Evolutionary conservation across 23 tunicate genomes (phyloP).

Genomic region (Ascidia mentula): DNA sequence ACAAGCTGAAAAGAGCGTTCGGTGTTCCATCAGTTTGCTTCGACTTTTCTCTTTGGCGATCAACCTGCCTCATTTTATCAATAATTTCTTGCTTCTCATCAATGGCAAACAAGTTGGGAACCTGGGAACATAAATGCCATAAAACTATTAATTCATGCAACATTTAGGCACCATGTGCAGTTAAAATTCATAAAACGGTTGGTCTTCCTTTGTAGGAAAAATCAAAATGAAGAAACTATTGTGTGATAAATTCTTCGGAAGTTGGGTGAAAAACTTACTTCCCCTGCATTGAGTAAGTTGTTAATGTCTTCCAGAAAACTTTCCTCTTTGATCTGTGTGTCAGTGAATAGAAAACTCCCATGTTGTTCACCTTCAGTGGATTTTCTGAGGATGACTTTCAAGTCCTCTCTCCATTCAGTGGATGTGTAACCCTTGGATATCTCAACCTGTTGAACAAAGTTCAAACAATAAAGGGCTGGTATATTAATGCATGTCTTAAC

Average conservation of each 20-base stretch:
- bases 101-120: slow-evolving; percentile 80
- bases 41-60: slow-evolving; percentile 90
- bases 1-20: slow-evolving; percentile 76
- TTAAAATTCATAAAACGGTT: too few relatives aligned
- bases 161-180: too few relatives aligned
- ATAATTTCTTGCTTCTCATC: slow-evolving; percentile 98
- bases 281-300: slow-evolving; percentile 96
- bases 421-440: slow-evolving; percentile 90
- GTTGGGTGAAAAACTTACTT: slow-evolving; percentile 28
- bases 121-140: slow-evolving; percentile 27
- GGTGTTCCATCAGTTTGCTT: slow-evolving; percentile 98
- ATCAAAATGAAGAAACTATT: too few relatives aligned
- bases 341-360: slow-evolving; percentile 94
- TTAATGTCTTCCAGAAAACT: slow-evolving; percentile 93
- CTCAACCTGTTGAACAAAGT: slow-evolving; percentile 55
- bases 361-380: slow-evolving; percentile 84
- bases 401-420: slow-evolving; percentile 93
- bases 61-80: slow-evolving; percentile 95
- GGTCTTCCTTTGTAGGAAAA: too few relatives aligned
- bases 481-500: too few relatives aligned
- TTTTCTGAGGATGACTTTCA: slow-evolving; percentile 90
- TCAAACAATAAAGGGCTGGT: neutral
- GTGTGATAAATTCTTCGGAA: too few relatives aligned
- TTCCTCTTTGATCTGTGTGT: slow-evolving; percentile 97
- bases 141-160: neutral